Percentiles rank a stretch among this genome's conserved stretches.
Conservation (phyloP, 2,113 vertebrate genomes). For the Daubentonia madagascariensis region DNA sequence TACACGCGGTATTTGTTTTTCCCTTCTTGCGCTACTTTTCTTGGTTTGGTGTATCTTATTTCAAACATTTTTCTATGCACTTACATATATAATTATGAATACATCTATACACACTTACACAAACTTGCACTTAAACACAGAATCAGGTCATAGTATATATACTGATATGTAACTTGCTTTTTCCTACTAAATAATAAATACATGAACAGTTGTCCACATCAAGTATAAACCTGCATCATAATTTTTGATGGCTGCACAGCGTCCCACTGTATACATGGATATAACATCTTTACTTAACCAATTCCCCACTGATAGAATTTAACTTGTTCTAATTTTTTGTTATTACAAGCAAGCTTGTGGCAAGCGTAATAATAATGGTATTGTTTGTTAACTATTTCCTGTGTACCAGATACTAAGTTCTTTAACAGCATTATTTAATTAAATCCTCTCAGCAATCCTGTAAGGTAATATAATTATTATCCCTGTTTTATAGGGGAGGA, state of each 20-base stretch:
- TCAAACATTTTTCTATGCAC: background rate
- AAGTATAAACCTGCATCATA: background rate
- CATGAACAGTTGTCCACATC: background rate
- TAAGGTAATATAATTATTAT: background rate
- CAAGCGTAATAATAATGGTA: background rate
- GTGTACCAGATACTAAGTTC: background rate
- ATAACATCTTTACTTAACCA: background rate
- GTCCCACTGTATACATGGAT: background rate
- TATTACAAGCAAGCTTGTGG: background rate
- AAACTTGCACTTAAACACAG: background rate
- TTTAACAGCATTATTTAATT: background rate
- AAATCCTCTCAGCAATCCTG: background rate
- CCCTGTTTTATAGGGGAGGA: background rate
- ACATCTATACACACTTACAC: background rate
- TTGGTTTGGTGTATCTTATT: background rate
- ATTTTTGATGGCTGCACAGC: background rate
- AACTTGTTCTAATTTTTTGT: background rate
- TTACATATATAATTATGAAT: background rate
- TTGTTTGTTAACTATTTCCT: background rate
- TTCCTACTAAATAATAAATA: constrained; percentile 42
- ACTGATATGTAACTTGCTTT: constrained; percentile 13
- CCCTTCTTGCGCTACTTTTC: too few species aligned
- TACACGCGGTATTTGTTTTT: too few species aligned
- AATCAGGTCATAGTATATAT: constrained; percentile 3
- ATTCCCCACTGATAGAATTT: background rate